These are phyloP conservation scores for Enteromius viviparus DNA, from an alignment of 2,797 vertebrate species.

Conservation along the genomic window DNA sequence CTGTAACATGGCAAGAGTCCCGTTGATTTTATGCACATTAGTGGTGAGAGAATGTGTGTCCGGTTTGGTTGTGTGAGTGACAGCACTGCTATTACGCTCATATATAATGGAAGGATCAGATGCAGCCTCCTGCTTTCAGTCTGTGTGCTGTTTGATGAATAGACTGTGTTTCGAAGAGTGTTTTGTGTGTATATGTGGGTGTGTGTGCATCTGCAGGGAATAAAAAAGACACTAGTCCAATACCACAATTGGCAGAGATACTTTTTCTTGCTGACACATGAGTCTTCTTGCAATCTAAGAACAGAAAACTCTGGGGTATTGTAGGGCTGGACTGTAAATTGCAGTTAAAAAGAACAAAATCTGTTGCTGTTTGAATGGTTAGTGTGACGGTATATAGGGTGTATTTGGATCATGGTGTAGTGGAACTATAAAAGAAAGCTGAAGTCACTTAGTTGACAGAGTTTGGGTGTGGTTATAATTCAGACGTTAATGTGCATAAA, in stretches of 20 bases:
- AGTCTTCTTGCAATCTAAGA: conserved; percentile 26
- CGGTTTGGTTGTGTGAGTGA: conserved; percentile 45
- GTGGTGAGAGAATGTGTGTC: conserved; percentile 34
- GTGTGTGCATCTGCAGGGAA: neutral
- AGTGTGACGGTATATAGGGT: conserved; percentile 1
- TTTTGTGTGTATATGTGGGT: conserved; percentile 1
- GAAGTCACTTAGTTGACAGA: neutral
- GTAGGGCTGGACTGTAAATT: neutral
- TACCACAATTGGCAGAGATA: neutral
- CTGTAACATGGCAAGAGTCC: conserved; percentile 4
- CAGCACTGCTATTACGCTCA: conserved; percentile 44
- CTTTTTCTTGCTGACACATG: conserved; percentile 18
- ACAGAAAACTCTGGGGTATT: neutral
- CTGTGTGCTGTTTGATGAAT: conserved; percentile 15
- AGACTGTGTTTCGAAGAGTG: neutral
- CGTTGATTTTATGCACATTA: conserved; percentile 26
- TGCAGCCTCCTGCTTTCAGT: conserved; percentile 25
- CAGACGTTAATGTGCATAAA: conserved; percentile 5
- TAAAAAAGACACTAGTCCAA: neutral
- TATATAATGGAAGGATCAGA: conserved; percentile 53
- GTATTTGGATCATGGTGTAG: conserved; percentile 13
- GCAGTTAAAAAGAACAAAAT: neutral
- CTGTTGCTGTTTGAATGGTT: neutral
- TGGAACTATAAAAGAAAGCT: conserved; percentile 19
- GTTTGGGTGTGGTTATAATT: conserved; percentile 40